Conservation (phyloP, 2,113 vertebrate genomes). For the western clawed frog (Xenopus tropicalis) region DNA sequence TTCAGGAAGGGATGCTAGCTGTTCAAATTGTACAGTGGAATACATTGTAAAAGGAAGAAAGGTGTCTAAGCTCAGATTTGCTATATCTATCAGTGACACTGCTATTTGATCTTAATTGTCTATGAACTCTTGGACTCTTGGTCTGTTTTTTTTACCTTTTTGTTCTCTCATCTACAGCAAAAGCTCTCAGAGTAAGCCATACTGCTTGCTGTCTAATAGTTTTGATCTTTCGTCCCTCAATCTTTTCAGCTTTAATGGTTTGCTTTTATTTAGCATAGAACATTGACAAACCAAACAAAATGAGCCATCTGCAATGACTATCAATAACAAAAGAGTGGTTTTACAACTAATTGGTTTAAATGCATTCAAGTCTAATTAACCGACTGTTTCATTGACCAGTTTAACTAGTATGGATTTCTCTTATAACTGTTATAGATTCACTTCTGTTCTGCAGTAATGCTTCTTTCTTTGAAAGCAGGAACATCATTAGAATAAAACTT, state of each 20-base stretch:
- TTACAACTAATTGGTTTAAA: slow-evolving; percentile 38
- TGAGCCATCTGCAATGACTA: slow-evolving; percentile 4
- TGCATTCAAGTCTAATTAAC: slow-evolving; percentile 35
- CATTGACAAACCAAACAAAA: no score
- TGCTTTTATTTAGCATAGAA: no score
- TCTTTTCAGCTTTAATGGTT: no score
- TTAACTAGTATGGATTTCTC: slow-evolving; percentile 34
- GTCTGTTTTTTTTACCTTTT: background rate
- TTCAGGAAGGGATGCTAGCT: slow-evolving; percentile 6
- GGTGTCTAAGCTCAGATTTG: background rate
- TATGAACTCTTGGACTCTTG: slow-evolving; percentile 6
- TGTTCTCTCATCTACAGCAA: no score
- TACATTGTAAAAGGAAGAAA: slow-evolving; percentile 14
- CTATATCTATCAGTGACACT: slow-evolving; percentile 4
- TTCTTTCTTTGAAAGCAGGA: background rate
- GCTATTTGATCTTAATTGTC: slow-evolving; percentile 17
- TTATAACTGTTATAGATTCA: slow-evolving; percentile 27
- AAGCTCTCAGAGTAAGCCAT: no score
- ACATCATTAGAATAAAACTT: no score
- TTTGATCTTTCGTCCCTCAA: no score
- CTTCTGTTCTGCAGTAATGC: background rate
- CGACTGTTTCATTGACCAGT: slow-evolving; percentile 23
- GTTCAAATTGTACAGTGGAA: slow-evolving; percentile 11
- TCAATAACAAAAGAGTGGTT: slow-evolving; percentile 11
- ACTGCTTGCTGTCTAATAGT: no score